Evolutionary conservation across 2,888 invertebrate species (phyloP).

Genomic region (Ctena decussata): DNA sequence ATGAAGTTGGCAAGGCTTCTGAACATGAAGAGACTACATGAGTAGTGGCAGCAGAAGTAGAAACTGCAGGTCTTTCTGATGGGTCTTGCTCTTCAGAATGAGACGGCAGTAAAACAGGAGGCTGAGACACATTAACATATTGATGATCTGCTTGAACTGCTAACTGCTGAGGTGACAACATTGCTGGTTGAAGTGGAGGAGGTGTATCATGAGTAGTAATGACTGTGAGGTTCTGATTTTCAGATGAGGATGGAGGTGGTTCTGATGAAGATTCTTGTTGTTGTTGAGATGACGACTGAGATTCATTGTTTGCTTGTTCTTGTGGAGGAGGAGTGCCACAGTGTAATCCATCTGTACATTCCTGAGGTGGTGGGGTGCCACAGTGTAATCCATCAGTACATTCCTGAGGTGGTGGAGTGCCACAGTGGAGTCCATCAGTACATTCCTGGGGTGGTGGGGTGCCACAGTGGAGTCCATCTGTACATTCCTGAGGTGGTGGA

Average conservation of each 20-base stretch:
- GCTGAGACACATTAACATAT: conserved; percentile 45
- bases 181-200: conserved; percentile 17
- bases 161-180: conserved; percentile 56
- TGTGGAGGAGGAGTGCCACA: conserved; percentile 58
- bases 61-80: not conserved
- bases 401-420: conserved; percentile 32
- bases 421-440: conserved; percentile 52
- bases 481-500: conserved; percentile 52
- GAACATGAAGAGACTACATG: not conserved
- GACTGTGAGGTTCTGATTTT: not conserved
- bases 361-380: conserved; percentile 63
- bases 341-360: conserved; percentile 62
- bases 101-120: conserved; percentile 7
- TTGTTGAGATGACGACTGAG: not conserved
- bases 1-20: not conserved
- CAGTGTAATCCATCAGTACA: conserved; percentile 65
- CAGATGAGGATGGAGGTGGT: not conserved
- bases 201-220: conserved; percentile 15
- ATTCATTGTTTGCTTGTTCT: conserved; percentile 58
- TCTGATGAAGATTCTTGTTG: not conserved
- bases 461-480: conserved; percentile 69
- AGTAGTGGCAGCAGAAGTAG: not conserved
- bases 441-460: conserved; percentile 58
- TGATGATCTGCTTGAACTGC: conserved; percentile 62
- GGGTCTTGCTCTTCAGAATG: conserved; percentile 31